These are phyloP conservation scores for Chironomus riparius DNA, from an alignment of 2,888 invertebrate genomes.

Conservation along the genomic window DNA sequence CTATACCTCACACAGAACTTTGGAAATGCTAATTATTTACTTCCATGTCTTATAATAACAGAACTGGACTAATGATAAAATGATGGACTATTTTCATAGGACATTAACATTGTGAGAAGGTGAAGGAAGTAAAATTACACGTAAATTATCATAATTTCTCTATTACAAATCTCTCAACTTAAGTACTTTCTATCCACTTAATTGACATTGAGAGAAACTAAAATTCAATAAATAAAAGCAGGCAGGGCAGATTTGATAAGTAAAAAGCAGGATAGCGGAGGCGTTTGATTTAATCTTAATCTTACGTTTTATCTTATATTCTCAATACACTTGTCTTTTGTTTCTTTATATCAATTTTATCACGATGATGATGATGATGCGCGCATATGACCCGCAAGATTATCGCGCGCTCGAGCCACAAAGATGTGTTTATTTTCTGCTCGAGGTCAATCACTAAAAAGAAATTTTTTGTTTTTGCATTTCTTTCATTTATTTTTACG, in stretches of 20 bases:
- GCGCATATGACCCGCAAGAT: neutral
- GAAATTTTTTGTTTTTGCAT: slow-evolving; percentile 37
- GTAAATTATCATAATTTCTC: neutral
- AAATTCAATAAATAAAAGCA: neutral
- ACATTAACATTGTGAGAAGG: neutral
- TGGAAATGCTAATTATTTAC: too few relatives aligned
- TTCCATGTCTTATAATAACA: too few relatives aligned
- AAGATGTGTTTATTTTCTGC: slow-evolving; percentile 26
- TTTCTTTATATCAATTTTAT: neutral
- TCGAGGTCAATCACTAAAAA: neutral
- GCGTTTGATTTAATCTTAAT: slow-evolving; percentile 1
- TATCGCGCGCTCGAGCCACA: neutral
- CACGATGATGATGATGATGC: too few relatives aligned
- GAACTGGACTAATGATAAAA: neutral
- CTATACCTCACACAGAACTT: too few relatives aligned
- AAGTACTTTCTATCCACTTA: too few relatives aligned
- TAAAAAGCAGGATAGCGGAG: slow-evolving; percentile 35
- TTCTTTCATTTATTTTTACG: slow-evolving; percentile 40
- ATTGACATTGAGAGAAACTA: too few relatives aligned
- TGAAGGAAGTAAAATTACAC: neutral
- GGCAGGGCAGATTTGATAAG: slow-evolving; percentile 11
- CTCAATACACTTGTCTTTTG: slow-evolving; percentile 28
- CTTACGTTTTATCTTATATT: slow-evolving; percentile 28
- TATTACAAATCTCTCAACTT: neutral
- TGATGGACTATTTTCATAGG: neutral